Base-by-base conservation (phyloP, 2,113 vertebrate species). In the Zosterops borbonicus region DNA sequence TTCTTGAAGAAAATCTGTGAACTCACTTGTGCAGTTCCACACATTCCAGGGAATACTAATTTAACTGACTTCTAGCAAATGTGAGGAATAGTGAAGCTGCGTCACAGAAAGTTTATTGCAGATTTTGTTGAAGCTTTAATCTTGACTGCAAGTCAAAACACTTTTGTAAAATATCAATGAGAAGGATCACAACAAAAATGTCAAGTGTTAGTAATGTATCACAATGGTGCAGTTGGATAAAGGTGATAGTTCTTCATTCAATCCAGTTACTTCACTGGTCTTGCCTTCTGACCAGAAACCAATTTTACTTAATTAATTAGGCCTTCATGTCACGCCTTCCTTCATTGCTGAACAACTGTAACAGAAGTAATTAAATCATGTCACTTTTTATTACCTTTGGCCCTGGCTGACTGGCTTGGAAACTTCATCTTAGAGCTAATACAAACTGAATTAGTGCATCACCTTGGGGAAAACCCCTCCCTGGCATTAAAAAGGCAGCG, bases 321-420 rank as follows among this genome's bases (percentile, higher is more conserved):
- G 93, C 95, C 97, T 98, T 98, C 95, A 68, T 95, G 94, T 97
- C 65, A 63, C 90, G 88, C 97, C 97, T 98, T 97, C 91, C 92
- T 97, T 95, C 37, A 37, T 92, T 98, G 95, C 97, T 94, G 97
- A 94, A 97, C 96, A 98, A 97, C 96, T 91, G 62, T 98, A 97
- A 97, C 96, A 97, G 97, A 96, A 97, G 92, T 97, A 97, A 98
- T 98, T 98, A 98, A 98, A 96, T 97, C 96, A 95, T 97, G 97
- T 97, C 97, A 96, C 96, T 97, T 97, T 98, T 97, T 98, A 98
- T 98, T 98, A 98, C 97, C 96, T 97, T 97, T 98, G 97, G 95
- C 95, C 96, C 95, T 90, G 89, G 73, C 95, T 93, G 95, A 94
- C 93, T 97, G 96, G 85, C 94, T 96, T 96, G 97, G 96, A 96